phyloP scores from a whole-genome alignment of 2,113 vertebrate genomes.

The Eonycteris spelaea region DNA sequence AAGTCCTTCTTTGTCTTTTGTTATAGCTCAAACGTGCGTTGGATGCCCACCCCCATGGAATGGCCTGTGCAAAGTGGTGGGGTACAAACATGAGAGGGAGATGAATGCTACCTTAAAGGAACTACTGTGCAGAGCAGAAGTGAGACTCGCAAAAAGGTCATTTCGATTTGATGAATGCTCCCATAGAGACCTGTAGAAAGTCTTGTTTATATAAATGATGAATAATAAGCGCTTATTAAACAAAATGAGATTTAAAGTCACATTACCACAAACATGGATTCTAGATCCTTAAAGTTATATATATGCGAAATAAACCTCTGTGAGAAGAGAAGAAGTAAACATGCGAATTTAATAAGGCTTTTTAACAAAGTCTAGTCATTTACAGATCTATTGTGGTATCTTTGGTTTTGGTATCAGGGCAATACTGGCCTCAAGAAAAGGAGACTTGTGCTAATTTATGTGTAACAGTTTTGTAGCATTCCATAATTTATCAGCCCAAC shows the following conservation, averaged over 20 bases:
- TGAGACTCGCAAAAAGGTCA: background rate
- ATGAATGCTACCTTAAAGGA: background rate
- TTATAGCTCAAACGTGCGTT: background rate
- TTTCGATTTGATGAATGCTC: background rate
- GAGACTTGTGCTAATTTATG: background rate
- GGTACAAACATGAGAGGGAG: background rate
- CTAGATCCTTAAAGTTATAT: background rate
- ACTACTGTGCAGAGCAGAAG: fast-evolving
- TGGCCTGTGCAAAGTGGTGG: background rate
- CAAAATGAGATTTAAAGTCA: background rate
- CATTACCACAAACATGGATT: background rate
- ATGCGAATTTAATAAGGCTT: background rate
- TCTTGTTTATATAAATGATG: background rate
- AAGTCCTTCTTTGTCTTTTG: too few relatives aligned
- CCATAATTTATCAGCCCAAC: background rate
- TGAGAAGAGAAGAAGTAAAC: background rate
- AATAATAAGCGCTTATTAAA: background rate
- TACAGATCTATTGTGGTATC: background rate
- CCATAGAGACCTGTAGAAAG: background rate
- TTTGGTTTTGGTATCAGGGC: background rate
- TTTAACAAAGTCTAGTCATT: background rate
- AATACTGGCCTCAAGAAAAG: background rate
- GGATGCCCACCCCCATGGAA: background rate
- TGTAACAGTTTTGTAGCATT: background rate
- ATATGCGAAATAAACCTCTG: background rate